phyloP scores from a whole-genome alignment of 2,888 invertebrate genomes.

The Agrochola lota region DNA sequence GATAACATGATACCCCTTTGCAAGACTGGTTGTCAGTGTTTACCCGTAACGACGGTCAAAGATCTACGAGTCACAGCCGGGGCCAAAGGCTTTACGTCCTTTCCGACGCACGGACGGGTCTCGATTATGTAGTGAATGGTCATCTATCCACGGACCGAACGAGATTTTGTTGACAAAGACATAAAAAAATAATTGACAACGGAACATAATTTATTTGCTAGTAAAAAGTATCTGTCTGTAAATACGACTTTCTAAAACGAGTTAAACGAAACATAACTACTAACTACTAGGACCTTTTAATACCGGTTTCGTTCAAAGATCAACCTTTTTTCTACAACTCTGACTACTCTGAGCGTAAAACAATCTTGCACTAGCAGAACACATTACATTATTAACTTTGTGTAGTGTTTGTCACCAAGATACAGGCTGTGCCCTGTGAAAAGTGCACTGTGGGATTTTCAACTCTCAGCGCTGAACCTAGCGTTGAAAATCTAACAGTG shows the following conservation, averaged over 20 bases:
- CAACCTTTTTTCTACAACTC: neutral
- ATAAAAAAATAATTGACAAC: neutral
- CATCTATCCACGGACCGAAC: neutral
- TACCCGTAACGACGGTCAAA: neutral
- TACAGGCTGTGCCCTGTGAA: too few species aligned
- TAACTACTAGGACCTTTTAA: neutral
- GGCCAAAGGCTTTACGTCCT: neutral
- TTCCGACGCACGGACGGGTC: neutral
- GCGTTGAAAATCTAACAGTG: too few species aligned
- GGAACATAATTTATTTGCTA: neutral
- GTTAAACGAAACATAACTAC: neutral
- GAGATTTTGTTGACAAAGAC: neutral
- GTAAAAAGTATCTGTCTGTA: neutral
- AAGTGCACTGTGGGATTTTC: too few species aligned
- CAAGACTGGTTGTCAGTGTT: neutral
- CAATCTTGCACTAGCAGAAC: too few species aligned
- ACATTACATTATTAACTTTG: too few species aligned
- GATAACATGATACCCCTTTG: neutral
- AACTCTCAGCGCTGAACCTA: too few species aligned
- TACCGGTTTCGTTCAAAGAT: neutral
- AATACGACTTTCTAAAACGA: neutral
- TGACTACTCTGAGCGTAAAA: too few species aligned
- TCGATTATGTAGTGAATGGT: neutral
- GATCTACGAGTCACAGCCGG: neutral
- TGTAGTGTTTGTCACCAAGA: too few species aligned